phyloP scores from a whole-genome alignment of 2,888 invertebrate genomes.

The Stenotaenia linearis region DNA sequence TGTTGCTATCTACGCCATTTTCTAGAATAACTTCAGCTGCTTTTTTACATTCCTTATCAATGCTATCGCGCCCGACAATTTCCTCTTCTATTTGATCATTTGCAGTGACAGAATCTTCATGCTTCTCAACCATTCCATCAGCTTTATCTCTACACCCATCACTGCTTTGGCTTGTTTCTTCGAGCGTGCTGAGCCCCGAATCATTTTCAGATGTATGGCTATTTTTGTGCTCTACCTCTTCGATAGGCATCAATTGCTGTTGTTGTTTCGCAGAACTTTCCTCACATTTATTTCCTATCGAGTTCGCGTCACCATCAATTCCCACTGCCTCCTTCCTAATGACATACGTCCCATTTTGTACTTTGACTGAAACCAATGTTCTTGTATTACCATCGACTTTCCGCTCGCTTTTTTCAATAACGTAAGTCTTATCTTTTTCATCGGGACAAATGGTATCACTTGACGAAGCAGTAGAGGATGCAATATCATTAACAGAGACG shows the following conservation, averaged over 20 bases:
- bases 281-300: not conserved
- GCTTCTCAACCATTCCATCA: no score
- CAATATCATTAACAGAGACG: not conserved
- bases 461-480: not conserved
- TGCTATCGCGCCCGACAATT: not conserved
- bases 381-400: not conserved
- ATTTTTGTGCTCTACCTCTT: not conserved
- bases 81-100: not conserved
- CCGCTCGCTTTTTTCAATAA: not conserved
- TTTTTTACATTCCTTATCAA: no score
- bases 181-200: not conserved
- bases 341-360: not conserved
- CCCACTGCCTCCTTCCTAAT: not conserved
- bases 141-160: no score
- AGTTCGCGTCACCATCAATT: not conserved
- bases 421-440: not conserved
- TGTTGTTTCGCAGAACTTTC: not conserved
- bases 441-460: not conserved
- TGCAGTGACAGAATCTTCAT: not conserved
- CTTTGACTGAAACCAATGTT: not conserved
- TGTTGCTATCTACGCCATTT: not conserved
- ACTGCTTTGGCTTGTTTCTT: not conserved
- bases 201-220: not conserved
- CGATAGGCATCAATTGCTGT: not conserved
- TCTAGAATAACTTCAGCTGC: no score